Evolutionary conservation across 2,113 vertebrate genomes (phyloP).

Genomic region (Alaudala cheleensis): DNA sequence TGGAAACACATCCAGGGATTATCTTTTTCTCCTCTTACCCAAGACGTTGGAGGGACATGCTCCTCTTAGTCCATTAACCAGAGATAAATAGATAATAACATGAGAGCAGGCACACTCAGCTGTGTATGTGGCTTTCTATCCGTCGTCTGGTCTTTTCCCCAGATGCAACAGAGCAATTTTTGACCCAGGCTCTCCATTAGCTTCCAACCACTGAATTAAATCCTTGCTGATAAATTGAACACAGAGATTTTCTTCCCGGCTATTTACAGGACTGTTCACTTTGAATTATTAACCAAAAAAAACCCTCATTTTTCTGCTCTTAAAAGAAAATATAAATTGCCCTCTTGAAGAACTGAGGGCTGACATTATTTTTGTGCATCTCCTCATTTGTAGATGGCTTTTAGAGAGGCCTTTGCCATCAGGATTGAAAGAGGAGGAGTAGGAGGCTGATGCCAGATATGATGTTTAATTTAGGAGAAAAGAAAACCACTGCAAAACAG

Average conservation of each 20-base stretch:
- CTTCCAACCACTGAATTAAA: background rate
- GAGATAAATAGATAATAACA: background rate
- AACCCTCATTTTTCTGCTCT: background rate
- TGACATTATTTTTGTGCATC: background rate
- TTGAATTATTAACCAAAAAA: background rate
- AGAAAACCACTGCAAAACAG: constrained; percentile 5
- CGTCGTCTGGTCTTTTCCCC: background rate
- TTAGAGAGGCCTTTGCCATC: background rate
- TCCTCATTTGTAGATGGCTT: background rate
- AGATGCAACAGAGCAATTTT: background rate
- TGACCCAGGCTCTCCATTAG: background rate
- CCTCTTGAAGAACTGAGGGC: background rate
- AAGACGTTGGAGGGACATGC: background rate
- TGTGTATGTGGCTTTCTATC: background rate
- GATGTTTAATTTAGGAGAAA: background rate
- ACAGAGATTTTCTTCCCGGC: background rate
- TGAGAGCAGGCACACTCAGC: background rate
- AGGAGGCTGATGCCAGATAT: background rate
- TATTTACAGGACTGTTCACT: background rate
- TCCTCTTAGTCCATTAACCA: background rate
- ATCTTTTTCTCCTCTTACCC: background rate
- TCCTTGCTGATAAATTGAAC: background rate
- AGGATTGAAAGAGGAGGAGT: background rate
- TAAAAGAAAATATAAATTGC: background rate
- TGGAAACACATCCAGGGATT: background rate